Percentiles rank a stretch among this genome's conserved stretches.
phyloP scores from a whole-genome alignment of 2,888 invertebrate genomes.

The Andrena bucephala region DNA sequence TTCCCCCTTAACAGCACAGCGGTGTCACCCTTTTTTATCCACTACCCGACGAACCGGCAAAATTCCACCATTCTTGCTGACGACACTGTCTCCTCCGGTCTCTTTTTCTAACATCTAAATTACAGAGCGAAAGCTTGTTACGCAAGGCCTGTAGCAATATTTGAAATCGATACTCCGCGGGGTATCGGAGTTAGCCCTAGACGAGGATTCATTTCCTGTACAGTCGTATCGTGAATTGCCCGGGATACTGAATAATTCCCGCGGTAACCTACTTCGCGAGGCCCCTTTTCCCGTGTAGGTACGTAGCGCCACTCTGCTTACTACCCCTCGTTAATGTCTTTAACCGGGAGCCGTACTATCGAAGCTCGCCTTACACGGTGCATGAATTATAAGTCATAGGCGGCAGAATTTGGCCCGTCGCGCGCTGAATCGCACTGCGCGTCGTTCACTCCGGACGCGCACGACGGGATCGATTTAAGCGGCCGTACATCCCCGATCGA shows the following conservation, averaged over 20 bases:
- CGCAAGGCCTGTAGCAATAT: too few relatives aligned
- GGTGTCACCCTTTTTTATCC: neutral
- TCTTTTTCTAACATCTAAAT: too few relatives aligned
- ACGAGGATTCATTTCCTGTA: neutral
- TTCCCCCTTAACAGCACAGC: too few relatives aligned
- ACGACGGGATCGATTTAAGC: slow-evolving; percentile 14
- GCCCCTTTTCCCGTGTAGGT: neutral
- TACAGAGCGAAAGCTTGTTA: too few relatives aligned
- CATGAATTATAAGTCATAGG: slow-evolving; percentile 71
- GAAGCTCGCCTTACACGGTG: slow-evolving; percentile 45
- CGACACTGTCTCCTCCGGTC: neutral
- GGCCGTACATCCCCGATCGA: too few relatives aligned
- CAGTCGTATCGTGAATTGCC: neutral
- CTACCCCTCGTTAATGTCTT: slow-evolving; percentile 26
- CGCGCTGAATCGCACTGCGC: neutral
- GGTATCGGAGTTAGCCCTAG: too few relatives aligned
- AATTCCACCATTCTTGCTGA: neutral
- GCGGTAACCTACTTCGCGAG: slow-evolving; percentile 16
- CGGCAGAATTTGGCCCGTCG: slow-evolving; percentile 30
- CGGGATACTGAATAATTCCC: neutral
- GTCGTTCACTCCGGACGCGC: slow-evolving; percentile 23
- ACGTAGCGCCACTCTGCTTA: slow-evolving; percentile 1
- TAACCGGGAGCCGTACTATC: neutral
- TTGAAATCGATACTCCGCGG: too few relatives aligned
- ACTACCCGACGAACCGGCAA: neutral